Evolutionary conservation across 2,888 invertebrate genomes (phyloP).

Genomic region (Elgonia sp.): DNA sequence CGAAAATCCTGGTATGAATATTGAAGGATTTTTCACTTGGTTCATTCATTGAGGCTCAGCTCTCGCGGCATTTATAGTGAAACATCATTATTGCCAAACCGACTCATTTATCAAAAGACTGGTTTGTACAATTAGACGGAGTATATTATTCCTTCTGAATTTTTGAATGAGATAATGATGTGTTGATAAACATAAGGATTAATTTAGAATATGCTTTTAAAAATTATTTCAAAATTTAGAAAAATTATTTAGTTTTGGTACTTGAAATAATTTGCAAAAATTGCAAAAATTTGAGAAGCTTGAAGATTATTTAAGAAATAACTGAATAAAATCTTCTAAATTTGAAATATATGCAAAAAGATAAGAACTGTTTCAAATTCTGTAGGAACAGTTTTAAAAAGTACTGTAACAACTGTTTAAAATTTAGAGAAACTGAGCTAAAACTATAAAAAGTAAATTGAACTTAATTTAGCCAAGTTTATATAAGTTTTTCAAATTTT

Average conservation of each 20-base stretch:
- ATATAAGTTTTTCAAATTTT: slow-evolving; percentile 10
- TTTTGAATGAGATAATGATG: background rate
- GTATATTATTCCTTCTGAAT: background rate
- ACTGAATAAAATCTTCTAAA: too few species aligned
- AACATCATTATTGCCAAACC: background rate
- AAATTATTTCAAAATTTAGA: too few species aligned
- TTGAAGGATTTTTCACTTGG: slow-evolving; percentile 10
- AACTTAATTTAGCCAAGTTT: slow-evolving; percentile 19
- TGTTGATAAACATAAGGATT: too few species aligned
- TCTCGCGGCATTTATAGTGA: background rate
- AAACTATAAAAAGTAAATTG: background rate
- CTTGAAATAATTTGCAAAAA: too few species aligned
- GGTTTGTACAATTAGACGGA: background rate
- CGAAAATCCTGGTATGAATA: background rate
- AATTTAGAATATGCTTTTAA: too few species aligned
- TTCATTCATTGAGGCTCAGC: background rate
- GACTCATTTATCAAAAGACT: background rate
- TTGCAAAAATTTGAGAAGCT: too few species aligned
- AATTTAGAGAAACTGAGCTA: background rate
- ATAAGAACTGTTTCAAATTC: too few species aligned
- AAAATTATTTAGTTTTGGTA: too few species aligned
- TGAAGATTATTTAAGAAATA: too few species aligned
- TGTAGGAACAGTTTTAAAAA: too few species aligned
- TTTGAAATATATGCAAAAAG: too few species aligned
- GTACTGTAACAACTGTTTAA: background rate